Evolutionary conservation across 1,140 invertebrate species (phyloP), one percentile per base, ranked within the genome.

Genomic region (Eriosoma lanigerum): DNA sequence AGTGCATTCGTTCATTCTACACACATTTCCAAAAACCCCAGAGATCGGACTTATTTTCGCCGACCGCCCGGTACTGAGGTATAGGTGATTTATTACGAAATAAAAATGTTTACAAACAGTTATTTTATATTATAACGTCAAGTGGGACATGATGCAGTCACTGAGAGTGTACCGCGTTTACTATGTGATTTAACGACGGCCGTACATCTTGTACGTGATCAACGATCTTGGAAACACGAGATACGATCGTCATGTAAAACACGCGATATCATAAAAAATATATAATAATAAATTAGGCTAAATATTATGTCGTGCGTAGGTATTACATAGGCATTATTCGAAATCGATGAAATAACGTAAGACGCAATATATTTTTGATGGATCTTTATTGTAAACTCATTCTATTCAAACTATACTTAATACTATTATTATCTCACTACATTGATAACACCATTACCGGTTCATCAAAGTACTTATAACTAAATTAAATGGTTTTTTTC

Each of bases 131-230:
- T n/a, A 32, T 29, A 29, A 19, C 9, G 10, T 8, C 32, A 44
- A 64, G 32, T 64, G n/a, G 60, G 32, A 21, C 62, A 21, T 29
- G n/a, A 68, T 9, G 32, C 8, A 4, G 32, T 38, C 32, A 38
- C 32, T 21, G 38, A 10, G 1, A 17, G 44, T 68, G 8, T 38
- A 38, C 8, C 3, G 8, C 32, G 32, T 8, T 4, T 38, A 38
- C 32, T 3, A 68, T 44, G 66, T 68, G 66, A 68, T 68, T 68
- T 48, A 48, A 68, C 66, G 64, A 68, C 38, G 38, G n/a, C n/a
- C 64, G 64, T 68, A 46, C 32, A n/a, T 44, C 19, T 44, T 66
- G 29, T 66, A 66, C 62, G 64, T 24, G 38, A 46, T 68, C 24
- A 24, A 48, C 66, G 38, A 21, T 68, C 44, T 68, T 68, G 17